Percentiles rank a stretch among this genome's conserved stretches.
Conservation (phyloP, 2,797 vertebrate genomes). For the Lithobates pipiens region DNA sequence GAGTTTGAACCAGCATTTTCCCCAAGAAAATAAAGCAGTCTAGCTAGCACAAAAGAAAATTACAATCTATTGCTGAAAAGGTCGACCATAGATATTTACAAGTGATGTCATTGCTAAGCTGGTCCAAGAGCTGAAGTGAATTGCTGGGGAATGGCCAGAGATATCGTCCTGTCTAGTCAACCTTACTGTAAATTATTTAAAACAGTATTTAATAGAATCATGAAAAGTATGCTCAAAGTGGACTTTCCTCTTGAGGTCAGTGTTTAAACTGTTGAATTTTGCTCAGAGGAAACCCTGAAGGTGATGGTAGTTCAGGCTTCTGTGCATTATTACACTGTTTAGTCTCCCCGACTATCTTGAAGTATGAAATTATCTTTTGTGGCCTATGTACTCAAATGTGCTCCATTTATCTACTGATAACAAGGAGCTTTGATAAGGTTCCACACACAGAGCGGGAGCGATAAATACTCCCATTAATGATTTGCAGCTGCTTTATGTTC, state of each 20-base stretch:
- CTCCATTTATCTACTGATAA: conserved; percentile 26
- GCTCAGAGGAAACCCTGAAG: neutral
- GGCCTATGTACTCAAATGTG: conserved; percentile 27
- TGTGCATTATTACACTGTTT: conserved; percentile 8
- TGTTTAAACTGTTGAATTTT: neutral
- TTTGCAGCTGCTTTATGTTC: conserved; percentile 39
- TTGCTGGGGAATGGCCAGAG: no score
- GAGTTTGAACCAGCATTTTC: no score
- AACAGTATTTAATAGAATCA: no score
- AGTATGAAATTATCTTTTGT: conserved; percentile 21
- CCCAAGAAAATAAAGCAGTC: no score
- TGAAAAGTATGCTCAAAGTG: no score
- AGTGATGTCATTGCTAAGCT: no score
- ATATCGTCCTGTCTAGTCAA: no score
- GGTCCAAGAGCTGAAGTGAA: no score
- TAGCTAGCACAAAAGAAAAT: no score
- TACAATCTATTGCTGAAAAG: no score
- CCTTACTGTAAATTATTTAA: no score
- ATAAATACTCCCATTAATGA: conserved; percentile 48
- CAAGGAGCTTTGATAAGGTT: conserved; percentile 8
- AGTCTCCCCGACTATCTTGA: neutral
- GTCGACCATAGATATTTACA: no score
- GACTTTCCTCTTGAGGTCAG: neutral
- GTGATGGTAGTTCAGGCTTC: neutral
- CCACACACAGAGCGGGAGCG: neutral